Evolutionary conservation across 2,797 vertebrate species (phyloP), one percentile per base, ranked within the genome.

Genomic region (Galaxias olidus): DNA sequence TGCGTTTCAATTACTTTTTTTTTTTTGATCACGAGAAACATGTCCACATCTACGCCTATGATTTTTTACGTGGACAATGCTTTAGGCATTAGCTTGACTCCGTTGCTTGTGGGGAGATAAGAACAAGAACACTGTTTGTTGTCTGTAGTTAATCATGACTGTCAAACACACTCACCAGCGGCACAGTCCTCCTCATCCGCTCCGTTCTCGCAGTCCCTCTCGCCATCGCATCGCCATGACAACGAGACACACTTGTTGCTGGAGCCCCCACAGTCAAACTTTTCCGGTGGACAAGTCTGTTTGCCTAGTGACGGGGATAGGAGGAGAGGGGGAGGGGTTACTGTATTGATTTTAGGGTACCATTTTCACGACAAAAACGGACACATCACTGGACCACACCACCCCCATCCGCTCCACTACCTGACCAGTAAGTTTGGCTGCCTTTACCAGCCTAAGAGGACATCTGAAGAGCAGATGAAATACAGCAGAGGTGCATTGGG

Each of bases 221-320:
- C 95, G 0, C 97, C 96, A 5, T 99, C 97, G 19, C 97, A 99
- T 80, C 91, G 91, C 96, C 97, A 99, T 0, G 96, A 96, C 15
- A 92, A 84, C 0, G 97, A 96, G 82, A 98, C 95, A 63, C 97
- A 99, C 85, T 96, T 97, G 89, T 94, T 95, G 89, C 92, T 93
- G 71, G 88, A 74, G 68, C 95, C 95, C 73, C 96, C 96, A 66
- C 97, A 99, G 92, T 97, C 96, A 6, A 98, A 95, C 89, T 97
- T 98, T 92, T 97, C 95, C 7, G 94, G 91, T 6, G 95, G 95
- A 68, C 97, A 99, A 7, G 94, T 94, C 88, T 96, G 94, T 86
- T 93, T 95, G 84, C 92, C 96, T 93, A 89, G 68, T 82, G 86
- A 62, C 42, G 61, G 64, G 78, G 70, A 85, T 40, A 42, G 47